phyloP scores from a whole-genome alignment of 2,113 vertebrate genomes.

The Passer montanus region DNA sequence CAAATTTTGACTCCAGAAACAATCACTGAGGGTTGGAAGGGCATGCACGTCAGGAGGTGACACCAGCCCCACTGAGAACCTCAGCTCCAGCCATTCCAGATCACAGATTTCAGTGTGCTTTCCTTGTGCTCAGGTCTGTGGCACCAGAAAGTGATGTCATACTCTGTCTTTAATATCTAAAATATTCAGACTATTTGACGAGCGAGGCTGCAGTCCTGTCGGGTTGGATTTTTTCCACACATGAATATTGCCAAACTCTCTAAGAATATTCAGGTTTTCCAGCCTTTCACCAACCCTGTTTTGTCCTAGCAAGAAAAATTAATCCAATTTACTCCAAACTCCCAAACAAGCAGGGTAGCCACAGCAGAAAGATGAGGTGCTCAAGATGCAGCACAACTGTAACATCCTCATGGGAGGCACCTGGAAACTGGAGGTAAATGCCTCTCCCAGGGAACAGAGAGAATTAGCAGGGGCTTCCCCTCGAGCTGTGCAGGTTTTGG shows the following conservation, averaged over 20 bases:
- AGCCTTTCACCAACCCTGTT: not conserved
- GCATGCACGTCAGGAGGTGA: fast-evolving
- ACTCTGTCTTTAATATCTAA: not conserved
- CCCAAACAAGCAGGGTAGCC: not conserved
- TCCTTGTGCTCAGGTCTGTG: not conserved
- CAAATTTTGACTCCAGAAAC: not conserved
- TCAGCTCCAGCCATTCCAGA: not conserved
- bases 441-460: not conserved
- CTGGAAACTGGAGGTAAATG: not conserved
- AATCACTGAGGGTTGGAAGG: not conserved
- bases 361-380: not conserved
- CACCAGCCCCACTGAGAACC: not conserved
- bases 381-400: not conserved
- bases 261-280: not conserved
- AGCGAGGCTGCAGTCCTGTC: not conserved
- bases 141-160: not conserved
- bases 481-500: not conserved
- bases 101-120: fast-evolving
- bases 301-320: not conserved
- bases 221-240: not conserved
- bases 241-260: not conserved
- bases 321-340: not conserved
- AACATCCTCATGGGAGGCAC: not conserved
- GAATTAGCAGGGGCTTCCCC: not conserved
- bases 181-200: not conserved